Percentiles rank a stretch among this genome's conserved stretches.
Conservation (phyloP, 2,797 vertebrate species). For the Parauchenoglanis punctatus region DNA sequence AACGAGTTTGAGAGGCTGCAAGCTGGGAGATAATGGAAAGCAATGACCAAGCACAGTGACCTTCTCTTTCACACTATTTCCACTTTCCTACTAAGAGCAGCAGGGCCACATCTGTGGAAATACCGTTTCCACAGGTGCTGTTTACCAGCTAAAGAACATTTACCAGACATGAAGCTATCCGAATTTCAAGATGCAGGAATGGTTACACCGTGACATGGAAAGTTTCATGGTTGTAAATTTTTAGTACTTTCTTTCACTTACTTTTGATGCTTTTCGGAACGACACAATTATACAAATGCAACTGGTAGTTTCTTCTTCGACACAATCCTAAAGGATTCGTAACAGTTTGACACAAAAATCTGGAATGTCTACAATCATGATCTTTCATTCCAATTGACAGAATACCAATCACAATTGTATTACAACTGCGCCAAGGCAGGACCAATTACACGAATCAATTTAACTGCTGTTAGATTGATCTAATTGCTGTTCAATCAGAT, state of each 20-base stretch:
- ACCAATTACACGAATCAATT: no score
- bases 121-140: background rate
- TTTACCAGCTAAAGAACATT: background rate
- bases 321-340: background rate
- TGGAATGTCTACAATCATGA: background rate
- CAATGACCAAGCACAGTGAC: slow-evolving; percentile 8
- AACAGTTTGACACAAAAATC: background rate
- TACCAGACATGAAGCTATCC: background rate
- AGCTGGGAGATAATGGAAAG: slow-evolving; percentile 19
- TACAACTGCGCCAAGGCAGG: no score
- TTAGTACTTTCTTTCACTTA: background rate
- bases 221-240: background rate
- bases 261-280: background rate
- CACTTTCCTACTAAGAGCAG: slow-evolving; percentile 4
- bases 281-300: background rate
- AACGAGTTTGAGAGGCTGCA: slow-evolving; percentile 7
- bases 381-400: background rate
- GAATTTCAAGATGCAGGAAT: background rate
- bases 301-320: background rate
- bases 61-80: slow-evolving; percentile 4
- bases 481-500: background rate
- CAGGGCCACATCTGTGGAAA: background rate
- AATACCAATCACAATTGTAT: background rate
- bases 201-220: background rate
- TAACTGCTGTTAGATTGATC: no score